Base-by-base conservation (phyloP, 1,140 invertebrate genomes). In the Hycleus phaleratus region DNA sequence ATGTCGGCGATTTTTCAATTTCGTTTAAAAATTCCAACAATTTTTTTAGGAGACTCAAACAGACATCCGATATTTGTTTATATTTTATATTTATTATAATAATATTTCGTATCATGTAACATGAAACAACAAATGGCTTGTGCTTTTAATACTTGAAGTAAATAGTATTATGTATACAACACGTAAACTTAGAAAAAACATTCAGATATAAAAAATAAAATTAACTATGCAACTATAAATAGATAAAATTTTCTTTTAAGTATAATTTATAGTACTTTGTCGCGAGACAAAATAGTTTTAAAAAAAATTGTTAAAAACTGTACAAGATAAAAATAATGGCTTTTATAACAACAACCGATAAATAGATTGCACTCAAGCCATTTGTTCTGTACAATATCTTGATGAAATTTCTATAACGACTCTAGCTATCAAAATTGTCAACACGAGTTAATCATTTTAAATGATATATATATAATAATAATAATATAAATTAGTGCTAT, bases 401-500 rank as follows among this genome's bases (percentile, higher is more conserved):
- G 61, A 64, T 63, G 64, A 62, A 65, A 65, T 63, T 67, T 64
- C 60, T 61, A 71, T 72, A 68, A 73, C 69, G 70, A 71, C 58
- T 71, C 68, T 72, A 72, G 58, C 71, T 74, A 72, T 73, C 70
- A 74, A 71, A 72, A 68, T 69, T 68, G 67, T 73, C 69, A 74
- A 73, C 72, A 74, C 70, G 71, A 68, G 66, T 73, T 73, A 73
- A 73, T 73, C 63, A 71, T 73, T 73, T 73, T 67, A 71, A 74
- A 73, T 74, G 71, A 73, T 63, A 64, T 63, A 62, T 63, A 18
- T 18, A 18, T 18, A 18, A 18, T 18, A 18, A 18, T 18, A 64
- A 66, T 66, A 70, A 71, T 71, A 71, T 69, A 75, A 71, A 74
- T 72, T 71, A 72, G 66, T 69, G 64, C 66, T 69, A 70, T 64